Evolutionary conservation across 2,888 invertebrate species (phyloP), one percentile per base, ranked within the genome.

Genomic region (Piscicola geometra): DNA sequence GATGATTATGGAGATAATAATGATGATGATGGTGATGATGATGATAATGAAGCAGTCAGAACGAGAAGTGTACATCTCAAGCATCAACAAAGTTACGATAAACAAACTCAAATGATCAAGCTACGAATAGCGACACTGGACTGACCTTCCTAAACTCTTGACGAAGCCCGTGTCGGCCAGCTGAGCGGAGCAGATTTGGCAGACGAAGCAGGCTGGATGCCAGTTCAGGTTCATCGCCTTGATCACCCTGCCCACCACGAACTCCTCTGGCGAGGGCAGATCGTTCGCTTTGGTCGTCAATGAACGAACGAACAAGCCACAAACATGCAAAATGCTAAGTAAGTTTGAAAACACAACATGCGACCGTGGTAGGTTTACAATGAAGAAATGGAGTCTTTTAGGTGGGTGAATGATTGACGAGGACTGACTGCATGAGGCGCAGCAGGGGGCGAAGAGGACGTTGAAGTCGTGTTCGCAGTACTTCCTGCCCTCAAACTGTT

Each of bases 381-480:
- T 35, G 30, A 35, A 70, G 25, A 15, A 15, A 70, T 12, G 30
- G 30, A 15, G 15, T 15, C 52, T 18, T 15, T 28, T 18, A 35
- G 28, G 28, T 12, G 25, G 15, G 12, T 70, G 30, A 70, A 15
- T 32, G 33, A 32, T 68, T 68, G n/a, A 3, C 12, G 32, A 28
- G n/a, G 9, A 91, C 88, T 90, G 90, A 86, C 92, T 91, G 86
- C 94, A 94, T 82, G 87, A 87, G 50, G 87, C 88, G 83, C 92
- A 92, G 87, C 94, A 92, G 71, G 99, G 92, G 71, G 95, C 93
- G 88, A 94, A 96, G 9, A 96, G 88, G 32, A 96, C 96, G 86
- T 99, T 97, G 85, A 99, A 99, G 86, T 99, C 98, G 84, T 95
- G 93, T 87, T 98, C 97, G 84, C 99, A 99, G 86, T 99, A 99